Evolutionary conservation across 2,888 invertebrate species (phyloP), one percentile per base, ranked within the genome.

Genomic region (Ferrisia virgata): DNA sequence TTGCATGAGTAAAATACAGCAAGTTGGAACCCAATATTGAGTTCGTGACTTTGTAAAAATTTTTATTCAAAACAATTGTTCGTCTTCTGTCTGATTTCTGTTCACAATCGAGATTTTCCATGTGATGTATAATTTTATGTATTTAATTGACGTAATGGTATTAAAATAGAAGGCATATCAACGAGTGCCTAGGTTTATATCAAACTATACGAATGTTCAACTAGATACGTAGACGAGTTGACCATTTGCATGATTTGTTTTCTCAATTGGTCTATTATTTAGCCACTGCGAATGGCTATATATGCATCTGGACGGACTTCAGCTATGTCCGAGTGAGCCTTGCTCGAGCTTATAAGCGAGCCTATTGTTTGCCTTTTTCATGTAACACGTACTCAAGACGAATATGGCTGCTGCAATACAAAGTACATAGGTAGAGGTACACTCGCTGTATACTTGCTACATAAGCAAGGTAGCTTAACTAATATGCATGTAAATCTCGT

Each of bases 401-500:
- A 53, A 9, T 22, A 53, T 22, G n/a, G n/a, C n/a, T 53, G 22
- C 53, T 6, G 53, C 53, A 53, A 5, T 47, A 15, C 47, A 18
- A 22, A 2, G 11, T 3, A 47, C 47, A 47, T n/a, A 47, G 47
- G 18, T n/a, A 47, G n/a, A n/a, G n/a, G n/a, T n/a, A n/a, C n/a
- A n/a, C n/a, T n/a, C n/a, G n/a, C n/a, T n/a, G n/a, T n/a, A n/a
- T n/a, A n/a, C n/a, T n/a, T 40, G 13, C 11, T 53, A 22, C 9
- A 58, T 5, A 58, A 39, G 39, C 28, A 6, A 25, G 31, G 28
- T n/a, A 76, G 72, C 36, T 33, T 36, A 36, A 36, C 72, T 76
- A 76, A 76, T 76, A 33, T 36, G 72, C 72, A 76, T 76, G 72
- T 76, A 76, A 76, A 76, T 36, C 72, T 76, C 15, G n/a, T 33